Evolutionary conservation across 2,888 invertebrate genomes (phyloP).

Genomic region (Ophion slaviceki): DNA sequence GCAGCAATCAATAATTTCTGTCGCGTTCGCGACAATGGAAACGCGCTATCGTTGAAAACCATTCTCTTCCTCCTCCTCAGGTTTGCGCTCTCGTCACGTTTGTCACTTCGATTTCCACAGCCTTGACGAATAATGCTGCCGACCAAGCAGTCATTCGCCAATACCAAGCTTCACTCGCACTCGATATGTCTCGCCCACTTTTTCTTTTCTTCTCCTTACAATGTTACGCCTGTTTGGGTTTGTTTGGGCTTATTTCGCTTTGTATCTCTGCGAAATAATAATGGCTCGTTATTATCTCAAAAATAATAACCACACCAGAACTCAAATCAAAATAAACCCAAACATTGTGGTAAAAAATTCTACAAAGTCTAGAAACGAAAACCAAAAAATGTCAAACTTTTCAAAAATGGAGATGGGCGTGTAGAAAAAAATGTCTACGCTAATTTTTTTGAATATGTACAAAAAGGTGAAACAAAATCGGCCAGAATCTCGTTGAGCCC

Average conservation of each 20-base stretch:
- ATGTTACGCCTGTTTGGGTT: background rate
- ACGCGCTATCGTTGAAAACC: slow-evolving; percentile 60
- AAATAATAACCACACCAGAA: too few species aligned
- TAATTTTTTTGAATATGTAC: too few species aligned
- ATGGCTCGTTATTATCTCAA: too few species aligned
- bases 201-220: background rate
- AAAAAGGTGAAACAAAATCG: too few species aligned
- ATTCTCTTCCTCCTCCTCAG: slow-evolving; percentile 37
- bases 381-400: too few species aligned
- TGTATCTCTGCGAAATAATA: too few species aligned
- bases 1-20: slow-evolving; percentile 57
- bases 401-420: too few species aligned
- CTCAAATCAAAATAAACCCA: too few species aligned
- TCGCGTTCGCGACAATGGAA: slow-evolving; percentile 45
- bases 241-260: background rate
- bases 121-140: slow-evolving; percentile 4
- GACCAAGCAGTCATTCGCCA: slow-evolving; percentile 5
- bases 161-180: slow-evolving; percentile 18
- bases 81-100: slow-evolving; percentile 26
- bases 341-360: too few species aligned
- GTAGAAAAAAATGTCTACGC: too few species aligned
- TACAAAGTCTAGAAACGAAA: too few species aligned
- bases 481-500: too few species aligned
- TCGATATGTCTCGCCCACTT: background rate
- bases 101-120: slow-evolving; percentile 18